These are phyloP conservation scores for Catagonus wagneri DNA, from an alignment of 2,113 vertebrate genomes.

Conservation along the genomic window DNA sequence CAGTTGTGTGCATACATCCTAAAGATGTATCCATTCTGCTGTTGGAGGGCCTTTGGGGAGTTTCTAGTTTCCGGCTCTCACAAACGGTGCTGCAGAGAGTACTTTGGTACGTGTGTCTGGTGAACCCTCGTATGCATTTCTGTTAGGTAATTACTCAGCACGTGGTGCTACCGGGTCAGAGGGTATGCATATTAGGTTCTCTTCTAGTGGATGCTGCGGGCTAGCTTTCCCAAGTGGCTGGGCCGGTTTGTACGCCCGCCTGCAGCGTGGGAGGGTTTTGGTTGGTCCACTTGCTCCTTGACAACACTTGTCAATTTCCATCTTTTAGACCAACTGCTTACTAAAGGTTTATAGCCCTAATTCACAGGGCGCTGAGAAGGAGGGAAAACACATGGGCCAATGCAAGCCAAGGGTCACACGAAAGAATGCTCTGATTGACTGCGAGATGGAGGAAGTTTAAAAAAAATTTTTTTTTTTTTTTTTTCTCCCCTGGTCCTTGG, in stretches of 20 bases:
- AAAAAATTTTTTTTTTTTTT: rapidly evolving
- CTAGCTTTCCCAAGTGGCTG: background rate
- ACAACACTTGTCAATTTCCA: background rate
- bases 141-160: background rate
- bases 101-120: background rate
- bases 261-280: background rate
- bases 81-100: background rate
- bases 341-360: background rate
- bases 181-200: rapidly evolving
- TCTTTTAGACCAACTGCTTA: background rate
- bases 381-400: rapidly evolving
- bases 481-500: background rate
- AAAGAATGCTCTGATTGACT: background rate
- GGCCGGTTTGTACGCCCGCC: background rate
- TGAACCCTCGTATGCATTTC: background rate
- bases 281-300: rapidly evolving
- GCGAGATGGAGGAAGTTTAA: background rate
- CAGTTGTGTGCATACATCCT: background rate
- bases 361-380: background rate
- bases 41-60: background rate
- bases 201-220: rapidly evolving
- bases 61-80: background rate
- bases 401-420: rapidly evolving
- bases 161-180: background rate
- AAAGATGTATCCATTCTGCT: rapidly evolving